Evolutionary conservation across 2,113 vertebrate species (phyloP).

Genomic region (Astatotilapia flaviijosephi): DNA sequence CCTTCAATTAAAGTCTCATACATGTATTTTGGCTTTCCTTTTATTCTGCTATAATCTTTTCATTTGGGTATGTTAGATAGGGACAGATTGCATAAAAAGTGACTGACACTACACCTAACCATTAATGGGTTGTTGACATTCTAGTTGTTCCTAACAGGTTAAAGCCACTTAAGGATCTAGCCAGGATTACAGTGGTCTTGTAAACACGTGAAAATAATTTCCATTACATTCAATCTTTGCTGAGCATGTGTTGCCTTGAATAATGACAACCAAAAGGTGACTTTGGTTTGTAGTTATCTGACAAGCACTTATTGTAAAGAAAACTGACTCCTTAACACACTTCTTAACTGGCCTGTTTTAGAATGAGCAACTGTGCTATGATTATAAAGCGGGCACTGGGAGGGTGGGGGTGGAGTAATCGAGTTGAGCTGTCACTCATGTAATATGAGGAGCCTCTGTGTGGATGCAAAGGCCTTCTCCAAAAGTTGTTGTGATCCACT

Average conservation of each 20-base stretch:
- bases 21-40: neutral
- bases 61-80: neutral
- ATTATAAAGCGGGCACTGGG: conserved; percentile 19
- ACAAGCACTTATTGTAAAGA: neutral
- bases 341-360: neutral
- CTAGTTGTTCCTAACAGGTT: neutral
- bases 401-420: conserved; percentile 34
- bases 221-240: neutral
- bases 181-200: neutral
- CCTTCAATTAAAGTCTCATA: neutral
- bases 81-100: neutral
- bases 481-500: conserved; percentile 62
- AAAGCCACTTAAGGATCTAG: neutral
- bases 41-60: neutral
- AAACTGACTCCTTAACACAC: neutral
- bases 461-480: conserved; percentile 36
- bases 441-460: conserved; percentile 44
- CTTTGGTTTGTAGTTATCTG: neutral
- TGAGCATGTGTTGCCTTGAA: neutral
- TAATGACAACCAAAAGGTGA: neutral
- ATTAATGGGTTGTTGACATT: neutral
- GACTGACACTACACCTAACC: neutral
- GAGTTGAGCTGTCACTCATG: conserved; percentile 43
- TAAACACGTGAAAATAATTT: neutral
- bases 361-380: neutral